phyloP scores from a whole-genome alignment of 1,140 invertebrate species.

The Tetramorium simillimum region DNA sequence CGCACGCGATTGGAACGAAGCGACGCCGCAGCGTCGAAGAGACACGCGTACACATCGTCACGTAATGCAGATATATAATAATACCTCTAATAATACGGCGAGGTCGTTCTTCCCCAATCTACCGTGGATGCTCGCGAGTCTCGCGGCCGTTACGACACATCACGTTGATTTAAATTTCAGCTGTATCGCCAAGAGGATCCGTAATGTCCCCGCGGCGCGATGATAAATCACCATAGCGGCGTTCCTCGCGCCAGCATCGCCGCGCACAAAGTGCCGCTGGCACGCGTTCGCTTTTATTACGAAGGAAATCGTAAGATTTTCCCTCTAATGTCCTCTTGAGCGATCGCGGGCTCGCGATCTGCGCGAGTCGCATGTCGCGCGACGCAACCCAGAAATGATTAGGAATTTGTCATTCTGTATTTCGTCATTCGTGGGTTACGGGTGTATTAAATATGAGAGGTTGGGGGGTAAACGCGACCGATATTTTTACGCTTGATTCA shows the following conservation, averaged over 20 bases:
- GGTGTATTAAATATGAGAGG: background rate
- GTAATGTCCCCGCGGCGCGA: constrained; percentile 53
- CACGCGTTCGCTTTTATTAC: constrained; percentile 45
- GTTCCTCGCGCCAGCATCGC: background rate
- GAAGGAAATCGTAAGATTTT: constrained; percentile 43
- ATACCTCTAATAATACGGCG: constrained; percentile 69
- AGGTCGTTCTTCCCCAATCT: constrained; percentile 70
- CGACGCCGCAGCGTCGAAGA: constrained; percentile 2
- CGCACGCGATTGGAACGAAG: constrained; percentile 11
- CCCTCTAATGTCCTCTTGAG: background rate
- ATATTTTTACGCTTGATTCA: background rate
- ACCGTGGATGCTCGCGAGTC: constrained; percentile 41
- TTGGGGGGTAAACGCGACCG: no score
- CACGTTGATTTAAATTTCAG: constrained; percentile 52
- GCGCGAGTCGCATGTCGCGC: background rate
- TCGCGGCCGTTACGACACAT: constrained; percentile 64
- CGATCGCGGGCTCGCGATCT: background rate
- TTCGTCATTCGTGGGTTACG: background rate
- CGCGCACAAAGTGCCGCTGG: constrained; percentile 32
- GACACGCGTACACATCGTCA: background rate
- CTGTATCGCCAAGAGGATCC: constrained; percentile 47
- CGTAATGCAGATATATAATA: constrained; percentile 46
- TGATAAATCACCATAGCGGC: constrained; percentile 61
- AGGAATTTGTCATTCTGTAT: background rate
- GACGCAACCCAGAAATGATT: background rate